Percentiles rank a stretch among this genome's conserved stretches.
phyloP scores from a whole-genome alignment of 2,888 invertebrate species.

The Tetrapedia diversipes region DNA sequence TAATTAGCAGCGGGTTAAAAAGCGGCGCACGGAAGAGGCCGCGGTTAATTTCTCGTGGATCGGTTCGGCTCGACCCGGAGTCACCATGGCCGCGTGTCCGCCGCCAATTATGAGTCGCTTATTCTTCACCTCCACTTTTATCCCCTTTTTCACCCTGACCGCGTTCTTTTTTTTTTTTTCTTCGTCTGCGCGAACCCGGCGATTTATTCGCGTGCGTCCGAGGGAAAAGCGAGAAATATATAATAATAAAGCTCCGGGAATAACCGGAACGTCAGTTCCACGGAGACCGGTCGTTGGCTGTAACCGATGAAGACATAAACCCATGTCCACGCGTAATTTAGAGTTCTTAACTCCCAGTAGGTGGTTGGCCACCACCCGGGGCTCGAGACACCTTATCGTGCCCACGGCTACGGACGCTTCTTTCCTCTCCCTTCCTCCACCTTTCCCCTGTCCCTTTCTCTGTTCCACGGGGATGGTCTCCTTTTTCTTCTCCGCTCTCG shows the following conservation, averaged over 20 bases:
- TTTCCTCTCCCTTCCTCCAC: constrained; percentile 32
- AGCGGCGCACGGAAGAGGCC: constrained; percentile 25
- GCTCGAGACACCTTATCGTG: constrained; percentile 80
- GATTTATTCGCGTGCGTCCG: constrained; percentile 42
- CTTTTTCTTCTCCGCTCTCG: constrained; percentile 11
- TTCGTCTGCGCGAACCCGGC: background rate
- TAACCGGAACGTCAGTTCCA: constrained; percentile 66
- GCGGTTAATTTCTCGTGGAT: constrained; percentile 49
- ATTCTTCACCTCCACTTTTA: background rate
- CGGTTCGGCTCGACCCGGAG: background rate
- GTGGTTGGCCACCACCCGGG: constrained; percentile 81
- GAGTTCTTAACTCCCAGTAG: constrained; percentile 81
- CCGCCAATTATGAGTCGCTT: constrained; percentile 10
- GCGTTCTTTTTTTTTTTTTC: background rate
- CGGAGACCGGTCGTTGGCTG: constrained; percentile 70
- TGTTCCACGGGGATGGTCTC: no score
- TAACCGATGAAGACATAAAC: constrained; percentile 81
- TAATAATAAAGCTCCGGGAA: constrained; percentile 66
- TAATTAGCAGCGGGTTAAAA: constrained; percentile 52
- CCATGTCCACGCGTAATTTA: constrained; percentile 82
- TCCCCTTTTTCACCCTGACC: background rate
- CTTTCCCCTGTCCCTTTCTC: constrained; percentile 20
- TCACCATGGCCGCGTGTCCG: constrained; percentile 18
- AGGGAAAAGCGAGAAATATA: constrained; percentile 65
- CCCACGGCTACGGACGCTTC: constrained; percentile 66